Percentiles rank a stretch among this genome's conserved stretches.
Evolutionary conservation across 2,797 vertebrate genomes (phyloP).

Genomic region (Acanthornis magna): DNA sequence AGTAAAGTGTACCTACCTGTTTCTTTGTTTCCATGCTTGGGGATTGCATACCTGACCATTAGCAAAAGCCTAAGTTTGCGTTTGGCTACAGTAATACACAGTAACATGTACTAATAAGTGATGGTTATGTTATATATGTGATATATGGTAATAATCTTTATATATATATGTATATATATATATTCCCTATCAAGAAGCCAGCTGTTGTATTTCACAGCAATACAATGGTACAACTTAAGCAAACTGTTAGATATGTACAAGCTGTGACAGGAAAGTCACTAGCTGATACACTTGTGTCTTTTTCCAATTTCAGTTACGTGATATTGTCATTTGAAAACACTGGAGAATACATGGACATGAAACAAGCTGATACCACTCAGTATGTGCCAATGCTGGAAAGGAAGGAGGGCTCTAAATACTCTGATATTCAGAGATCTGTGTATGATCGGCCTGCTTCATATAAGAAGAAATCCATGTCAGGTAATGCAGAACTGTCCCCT

Average conservation of each 20-base stretch:
- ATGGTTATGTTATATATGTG: neutral
- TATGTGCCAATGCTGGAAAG: conserved; percentile 98
- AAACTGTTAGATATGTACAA: neutral
- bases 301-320: conserved; percentile 85
- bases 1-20: neutral
- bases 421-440: conserved; percentile 87
- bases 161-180: neutral
- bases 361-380: conserved; percentile 92
- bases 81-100: neutral
- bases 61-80: neutral
- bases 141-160: neutral
- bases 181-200: too few species aligned
- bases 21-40: neutral
- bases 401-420: conserved; percentile 89
- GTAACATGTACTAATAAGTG: neutral
- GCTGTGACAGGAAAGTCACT: neutral
- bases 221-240: neutral
- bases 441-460: conserved; percentile 92
- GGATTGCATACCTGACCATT: neutral
- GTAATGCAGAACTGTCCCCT: conserved; percentile 59
- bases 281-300: neutral
- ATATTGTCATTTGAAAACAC: conserved; percentile 97
- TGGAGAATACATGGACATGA: conserved; percentile 99
- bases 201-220: neutral
- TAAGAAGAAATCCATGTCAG: conserved; percentile 84